A percentile compares a stretch with the other conserved stretches of the same genome.
Conservation (phyloP, 2,113 vertebrate species). For the Oenanthe oenanthe region DNA sequence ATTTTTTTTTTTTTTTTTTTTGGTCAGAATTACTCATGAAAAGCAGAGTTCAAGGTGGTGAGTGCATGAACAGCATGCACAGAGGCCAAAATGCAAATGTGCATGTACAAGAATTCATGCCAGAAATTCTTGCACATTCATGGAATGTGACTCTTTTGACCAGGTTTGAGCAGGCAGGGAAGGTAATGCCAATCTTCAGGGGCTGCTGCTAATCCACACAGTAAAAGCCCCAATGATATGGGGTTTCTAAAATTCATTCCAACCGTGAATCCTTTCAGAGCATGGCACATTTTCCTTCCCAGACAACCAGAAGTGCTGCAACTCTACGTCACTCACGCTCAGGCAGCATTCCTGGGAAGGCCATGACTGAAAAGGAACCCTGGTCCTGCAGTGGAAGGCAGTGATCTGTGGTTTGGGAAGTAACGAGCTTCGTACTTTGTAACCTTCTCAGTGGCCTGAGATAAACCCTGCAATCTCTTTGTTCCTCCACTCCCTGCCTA, state of each 20-base stretch:
- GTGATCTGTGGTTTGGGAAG: background rate
- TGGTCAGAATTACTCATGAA: background rate
- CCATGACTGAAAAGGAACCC: background rate
- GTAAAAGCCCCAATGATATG: background rate
- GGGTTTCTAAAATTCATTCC: background rate
- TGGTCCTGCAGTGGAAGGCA: background rate
- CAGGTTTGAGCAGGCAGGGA: background rate
- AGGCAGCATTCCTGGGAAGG: background rate
- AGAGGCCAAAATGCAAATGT: constrained; percentile 53
- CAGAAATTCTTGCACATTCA: constrained; percentile 52
- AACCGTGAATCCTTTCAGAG: background rate
- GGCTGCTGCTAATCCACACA: background rate
- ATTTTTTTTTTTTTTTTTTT: background rate
- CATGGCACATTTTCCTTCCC: accelerated
- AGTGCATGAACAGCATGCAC: background rate
- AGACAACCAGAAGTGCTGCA: background rate
- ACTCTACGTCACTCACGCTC: accelerated
- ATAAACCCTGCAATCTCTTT: background rate
- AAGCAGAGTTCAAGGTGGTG: constrained; percentile 7
- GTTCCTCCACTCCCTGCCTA: background rate
- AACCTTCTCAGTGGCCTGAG: background rate
- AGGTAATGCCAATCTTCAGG: background rate
- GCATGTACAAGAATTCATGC: constrained; percentile 33
- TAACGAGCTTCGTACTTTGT: background rate
- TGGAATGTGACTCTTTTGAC: constrained; percentile 38